Evolutionary conservation across 2,797 vertebrate genomes (phyloP).

Genomic region (Selene dorsalis): DNA sequence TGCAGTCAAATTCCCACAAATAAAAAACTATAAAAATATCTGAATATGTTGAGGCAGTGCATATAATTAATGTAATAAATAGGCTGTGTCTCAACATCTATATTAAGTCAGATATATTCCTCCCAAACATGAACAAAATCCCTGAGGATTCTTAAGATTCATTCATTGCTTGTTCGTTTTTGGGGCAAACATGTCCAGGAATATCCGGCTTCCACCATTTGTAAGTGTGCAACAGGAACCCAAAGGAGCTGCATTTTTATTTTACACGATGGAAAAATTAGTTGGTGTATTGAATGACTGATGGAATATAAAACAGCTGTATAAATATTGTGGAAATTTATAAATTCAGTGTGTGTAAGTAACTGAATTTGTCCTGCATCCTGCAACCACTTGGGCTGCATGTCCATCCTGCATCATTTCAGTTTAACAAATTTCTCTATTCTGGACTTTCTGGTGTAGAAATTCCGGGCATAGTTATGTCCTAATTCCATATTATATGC

Average conservation of each 20-base stretch:
- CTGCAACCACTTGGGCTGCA: neutral
- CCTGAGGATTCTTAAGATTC: neutral
- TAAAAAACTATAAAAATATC: neutral
- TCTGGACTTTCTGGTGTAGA: neutral
- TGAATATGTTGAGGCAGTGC: neutral
- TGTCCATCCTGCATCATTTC: neutral
- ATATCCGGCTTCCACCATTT: neutral
- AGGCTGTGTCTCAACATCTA: no score
- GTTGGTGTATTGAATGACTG: neutral
- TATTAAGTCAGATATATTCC: neutral
- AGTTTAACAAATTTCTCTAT: neutral
- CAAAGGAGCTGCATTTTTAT: neutral
- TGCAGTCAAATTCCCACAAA: neutral
- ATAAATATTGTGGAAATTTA: neutral
- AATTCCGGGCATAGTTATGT: neutral
- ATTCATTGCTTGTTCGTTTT: neutral
- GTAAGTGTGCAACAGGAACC: neutral
- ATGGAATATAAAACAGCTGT: neutral
- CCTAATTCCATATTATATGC: neutral
- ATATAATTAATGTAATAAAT: neutral
- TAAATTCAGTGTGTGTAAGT: neutral
- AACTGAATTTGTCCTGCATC: neutral
- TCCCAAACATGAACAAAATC: neutral
- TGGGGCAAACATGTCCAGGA: neutral
- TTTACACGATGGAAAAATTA: neutral